Evolutionary conservation across 2,113 vertebrate genomes (phyloP).

Genomic region (Xyrauchen texanus): DNA sequence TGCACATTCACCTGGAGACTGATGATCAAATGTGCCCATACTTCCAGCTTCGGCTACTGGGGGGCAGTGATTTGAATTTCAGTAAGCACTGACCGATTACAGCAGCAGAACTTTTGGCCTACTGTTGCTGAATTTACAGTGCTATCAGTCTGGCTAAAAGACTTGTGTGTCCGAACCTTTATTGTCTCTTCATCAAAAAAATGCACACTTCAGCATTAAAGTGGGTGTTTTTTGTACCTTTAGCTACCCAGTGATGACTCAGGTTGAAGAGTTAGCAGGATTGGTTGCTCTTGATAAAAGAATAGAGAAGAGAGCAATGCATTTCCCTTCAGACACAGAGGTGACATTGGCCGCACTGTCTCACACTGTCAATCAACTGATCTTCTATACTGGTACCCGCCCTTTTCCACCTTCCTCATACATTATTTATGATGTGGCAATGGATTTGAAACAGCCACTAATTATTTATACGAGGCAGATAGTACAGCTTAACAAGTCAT

Average conservation of each 20-base stretch:
- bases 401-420: conserved; percentile 22
- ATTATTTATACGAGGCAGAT: conserved; percentile 32
- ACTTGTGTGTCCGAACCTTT: no score
- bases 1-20: no score
- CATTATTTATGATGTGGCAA: conserved; percentile 32
- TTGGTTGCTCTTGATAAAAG: background rate
- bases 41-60: no score
- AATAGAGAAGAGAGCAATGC: background rate
- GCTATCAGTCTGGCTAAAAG: no score
- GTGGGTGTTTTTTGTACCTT: background rate
- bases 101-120: no score
- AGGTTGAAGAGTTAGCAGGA: conserved; percentile 2
- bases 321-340: conserved; percentile 1
- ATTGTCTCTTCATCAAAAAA: background rate
- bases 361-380: conserved; percentile 31
- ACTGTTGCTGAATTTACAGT: no score
- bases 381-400: conserved; percentile 11
- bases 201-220: background rate
- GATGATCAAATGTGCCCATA: no score
- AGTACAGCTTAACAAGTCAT: conserved; percentile 17
- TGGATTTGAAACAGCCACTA: conserved; percentile 32
- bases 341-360: conserved; percentile 31
- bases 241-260: background rate
- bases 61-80: no score
- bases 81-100: no score